Conservation (phyloP, 2,888 invertebrate species). For the Eristalis intricaria region DNA sequence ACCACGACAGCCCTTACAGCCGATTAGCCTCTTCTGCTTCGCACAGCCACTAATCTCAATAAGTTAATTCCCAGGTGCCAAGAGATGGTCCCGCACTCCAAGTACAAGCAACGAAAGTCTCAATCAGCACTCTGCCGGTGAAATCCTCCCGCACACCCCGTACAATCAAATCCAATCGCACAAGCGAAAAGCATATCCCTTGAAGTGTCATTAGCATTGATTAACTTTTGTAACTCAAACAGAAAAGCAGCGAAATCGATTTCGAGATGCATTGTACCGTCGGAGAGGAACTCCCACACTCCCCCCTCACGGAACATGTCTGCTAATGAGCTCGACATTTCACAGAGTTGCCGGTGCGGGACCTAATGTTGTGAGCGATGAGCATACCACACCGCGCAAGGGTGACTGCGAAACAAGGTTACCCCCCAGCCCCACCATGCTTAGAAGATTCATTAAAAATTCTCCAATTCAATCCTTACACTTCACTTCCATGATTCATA, state of each 20-base stretch:
- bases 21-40: too few species aligned
- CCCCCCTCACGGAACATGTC: background rate
- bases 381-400: too few species aligned
- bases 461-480: background rate
- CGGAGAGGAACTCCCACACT: background rate
- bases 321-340: slow-evolving; percentile 16
- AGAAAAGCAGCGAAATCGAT: background rate
- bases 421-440: background rate
- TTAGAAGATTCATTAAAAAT: background rate
- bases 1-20: too few species aligned
- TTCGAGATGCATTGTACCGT: background rate
- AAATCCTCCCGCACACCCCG: background rate
- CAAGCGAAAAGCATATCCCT: background rate
- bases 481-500: slow-evolving; percentile 8
- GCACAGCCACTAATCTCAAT: too few species aligned
- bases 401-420: background rate
- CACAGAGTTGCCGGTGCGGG: background rate
- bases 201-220: background rate
- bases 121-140: background rate
- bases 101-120: background rate
- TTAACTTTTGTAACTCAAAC: background rate
- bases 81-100: too few species aligned
- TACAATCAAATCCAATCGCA: background rate
- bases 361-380: too few species aligned
- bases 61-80: too few species aligned